Base-by-base conservation (phyloP, 2,888 invertebrate genomes). In the Carcina quercana region DNA sequence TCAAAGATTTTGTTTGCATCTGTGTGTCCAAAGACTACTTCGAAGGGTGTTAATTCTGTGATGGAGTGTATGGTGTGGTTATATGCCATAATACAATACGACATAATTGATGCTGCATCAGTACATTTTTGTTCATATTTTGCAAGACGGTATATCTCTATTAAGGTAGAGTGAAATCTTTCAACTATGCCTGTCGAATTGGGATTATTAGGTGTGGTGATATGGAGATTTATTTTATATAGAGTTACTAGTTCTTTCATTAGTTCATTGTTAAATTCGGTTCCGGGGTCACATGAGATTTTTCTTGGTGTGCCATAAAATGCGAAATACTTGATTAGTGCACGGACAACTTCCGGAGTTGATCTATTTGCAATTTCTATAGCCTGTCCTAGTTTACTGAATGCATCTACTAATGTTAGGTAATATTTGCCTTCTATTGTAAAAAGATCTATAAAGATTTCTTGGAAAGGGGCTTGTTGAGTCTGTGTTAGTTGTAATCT, bases 121-220 rank as follows among this genome's bases (percentile, higher is more conserved):
- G 34, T 31, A 11, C 10, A 13, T 25, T 27, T 30, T 12, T 39
- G 15, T 6, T 45, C 42, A 13, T 42, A 37, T 37, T 40, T 41
- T 1, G 40, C 43, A n/a, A 40, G 17, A 11, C 43, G 15, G 14
- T 42, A 42, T 10, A 39, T 41, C 33, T 40, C 44, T 2, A 35
- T 28, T 12, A 38, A 10, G 1, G 40, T 46, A 13, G 21, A 35
- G 21, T 42, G 42, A 17, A 43, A 47, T 5, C 49, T 13, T 35
- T 51, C 45, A 12, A 51, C 25, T 1, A 43, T 15, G n/a, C 34
- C 47, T 42, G 41, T 46, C 8, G 45, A 49, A 26, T 36, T 47
- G 0, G 47, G 45, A 17, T 43, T 51, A 24, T 49, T 42, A 1
- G 45, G 43, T 3, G 50, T 48, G 0, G 41, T 37, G 14, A 50